A percentile compares a stretch with the other conserved stretches of the same genome.
Evolutionary conservation across 2,888 invertebrate genomes (phyloP).

Genomic region (Miltochrista miniata): DNA sequence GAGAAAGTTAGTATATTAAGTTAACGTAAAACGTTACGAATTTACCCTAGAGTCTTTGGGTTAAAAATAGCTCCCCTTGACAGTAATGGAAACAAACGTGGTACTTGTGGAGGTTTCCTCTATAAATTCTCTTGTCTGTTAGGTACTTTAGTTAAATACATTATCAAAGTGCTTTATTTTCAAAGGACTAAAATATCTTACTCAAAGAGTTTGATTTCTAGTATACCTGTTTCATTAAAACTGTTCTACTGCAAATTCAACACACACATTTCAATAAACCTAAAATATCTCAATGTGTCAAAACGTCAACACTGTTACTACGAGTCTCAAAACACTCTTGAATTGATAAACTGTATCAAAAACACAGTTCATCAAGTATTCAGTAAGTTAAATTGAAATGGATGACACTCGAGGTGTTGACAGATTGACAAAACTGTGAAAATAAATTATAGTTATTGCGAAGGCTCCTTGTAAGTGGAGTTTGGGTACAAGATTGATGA

Average conservation of each 20-base stretch:
- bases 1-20: neutral
- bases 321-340: too few relatives aligned
- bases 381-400: neutral
- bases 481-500: slow-evolving; percentile 21
- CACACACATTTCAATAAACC: too few relatives aligned
- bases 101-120: neutral
- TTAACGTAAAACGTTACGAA: neutral
- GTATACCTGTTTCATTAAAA: too few relatives aligned
- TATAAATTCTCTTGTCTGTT: neutral
- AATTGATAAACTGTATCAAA: too few relatives aligned
- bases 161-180: too few relatives aligned
- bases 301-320: too few relatives aligned
- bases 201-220: too few relatives aligned
- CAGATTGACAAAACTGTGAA: slow-evolving; percentile 28
- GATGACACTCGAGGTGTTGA: slow-evolving; percentile 10
- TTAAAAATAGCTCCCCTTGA: neutral
- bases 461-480: slow-evolving; percentile 6
- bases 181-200: too few relatives aligned
- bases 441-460: slow-evolving; percentile 29
- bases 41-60: neutral
- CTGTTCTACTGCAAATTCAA: too few relatives aligned
- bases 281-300: too few relatives aligned
- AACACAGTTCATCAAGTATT: neutral
- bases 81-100: neutral
- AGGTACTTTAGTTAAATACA: neutral